phyloP scores from a whole-genome alignment of 2,888 invertebrate species.

The Macrophya annulata region DNA sequence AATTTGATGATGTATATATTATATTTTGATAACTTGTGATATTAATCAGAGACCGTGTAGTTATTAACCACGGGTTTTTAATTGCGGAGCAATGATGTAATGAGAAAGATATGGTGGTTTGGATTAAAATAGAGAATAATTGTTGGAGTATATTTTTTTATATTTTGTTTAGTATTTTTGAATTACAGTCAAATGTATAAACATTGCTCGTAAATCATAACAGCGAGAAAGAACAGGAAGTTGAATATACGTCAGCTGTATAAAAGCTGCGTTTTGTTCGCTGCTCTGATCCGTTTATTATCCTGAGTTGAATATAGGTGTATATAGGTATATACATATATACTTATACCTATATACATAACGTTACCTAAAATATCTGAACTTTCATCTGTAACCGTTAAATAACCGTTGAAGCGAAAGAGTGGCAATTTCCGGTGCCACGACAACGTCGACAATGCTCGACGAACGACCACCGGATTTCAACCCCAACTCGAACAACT shows the following conservation, averaged over 20 bases:
- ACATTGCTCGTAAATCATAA: slow-evolving; percentile 35
- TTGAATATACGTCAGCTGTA: slow-evolving; percentile 14
- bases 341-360: background rate
- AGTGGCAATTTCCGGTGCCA: slow-evolving; percentile 53
- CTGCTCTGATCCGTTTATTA: slow-evolving; percentile 33
- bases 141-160: background rate
- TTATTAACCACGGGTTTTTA: background rate
- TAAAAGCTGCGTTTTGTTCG: background rate
- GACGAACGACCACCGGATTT: slow-evolving; percentile 47
- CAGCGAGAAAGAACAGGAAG: slow-evolving; percentile 30
- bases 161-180: background rate
- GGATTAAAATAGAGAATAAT: slow-evolving; percentile 14
- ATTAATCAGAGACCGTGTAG: background rate
- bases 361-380: slow-evolving; percentile 36
- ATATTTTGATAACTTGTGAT: background rate
- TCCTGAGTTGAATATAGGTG: slow-evolving; percentile 33
- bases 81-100: background rate
- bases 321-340: background rate
- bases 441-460: slow-evolving; percentile 48
- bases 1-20: background rate
- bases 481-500: slow-evolving; percentile 27
- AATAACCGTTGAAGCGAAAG: slow-evolving; percentile 53
- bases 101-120: background rate
- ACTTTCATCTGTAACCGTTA: slow-evolving; percentile 47
- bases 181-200: background rate